Evolutionary conservation across 2,888 invertebrate species (phyloP).

Genomic region (Andrena flavipes): DNA sequence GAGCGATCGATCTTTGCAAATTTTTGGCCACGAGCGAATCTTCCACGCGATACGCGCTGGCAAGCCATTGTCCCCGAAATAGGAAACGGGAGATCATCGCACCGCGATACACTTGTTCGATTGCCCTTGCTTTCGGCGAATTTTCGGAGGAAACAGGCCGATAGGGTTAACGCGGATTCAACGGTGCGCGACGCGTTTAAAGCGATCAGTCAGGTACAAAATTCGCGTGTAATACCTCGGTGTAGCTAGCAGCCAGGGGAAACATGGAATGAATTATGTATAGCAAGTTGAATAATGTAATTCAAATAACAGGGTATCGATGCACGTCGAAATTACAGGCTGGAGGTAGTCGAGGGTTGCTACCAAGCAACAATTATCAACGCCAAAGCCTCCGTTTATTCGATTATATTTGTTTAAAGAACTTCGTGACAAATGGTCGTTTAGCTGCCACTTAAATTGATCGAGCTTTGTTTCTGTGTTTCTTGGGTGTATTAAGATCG

Average conservation of each 20-base stretch:
- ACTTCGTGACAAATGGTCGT: background rate
- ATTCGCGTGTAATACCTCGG: constrained; percentile 36
- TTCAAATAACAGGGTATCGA: constrained; percentile 46
- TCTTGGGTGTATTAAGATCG: background rate
- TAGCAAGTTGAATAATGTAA: constrained; percentile 45
- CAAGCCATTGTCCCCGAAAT: constrained; percentile 15
- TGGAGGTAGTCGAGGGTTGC: background rate
- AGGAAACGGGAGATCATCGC: constrained; percentile 20
- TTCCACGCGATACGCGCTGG: background rate
- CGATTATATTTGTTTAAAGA: too few relatives aligned
- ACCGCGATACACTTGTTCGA: constrained; percentile 12
- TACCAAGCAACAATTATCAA: constrained; percentile 12
- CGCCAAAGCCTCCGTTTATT: background rate
- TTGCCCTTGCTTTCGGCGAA: constrained; percentile 10
- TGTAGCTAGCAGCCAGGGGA: constrained; percentile 12
- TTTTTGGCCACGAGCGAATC: constrained; percentile 14
- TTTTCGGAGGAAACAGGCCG: background rate
- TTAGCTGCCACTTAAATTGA: background rate
- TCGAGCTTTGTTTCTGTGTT: background rate
- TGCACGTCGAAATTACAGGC: constrained; percentile 37
- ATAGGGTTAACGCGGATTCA: constrained; percentile 13
- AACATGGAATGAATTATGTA: constrained; percentile 51
- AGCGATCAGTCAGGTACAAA: constrained; percentile 32
- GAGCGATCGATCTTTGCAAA: constrained; percentile 2
- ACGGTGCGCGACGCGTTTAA: constrained; percentile 8